Percentiles rank a stretch among this genome's conserved stretches.
Evolutionary conservation across 2,797 vertebrate genomes (phyloP).

Genomic region (Rachycentron canadum): DNA sequence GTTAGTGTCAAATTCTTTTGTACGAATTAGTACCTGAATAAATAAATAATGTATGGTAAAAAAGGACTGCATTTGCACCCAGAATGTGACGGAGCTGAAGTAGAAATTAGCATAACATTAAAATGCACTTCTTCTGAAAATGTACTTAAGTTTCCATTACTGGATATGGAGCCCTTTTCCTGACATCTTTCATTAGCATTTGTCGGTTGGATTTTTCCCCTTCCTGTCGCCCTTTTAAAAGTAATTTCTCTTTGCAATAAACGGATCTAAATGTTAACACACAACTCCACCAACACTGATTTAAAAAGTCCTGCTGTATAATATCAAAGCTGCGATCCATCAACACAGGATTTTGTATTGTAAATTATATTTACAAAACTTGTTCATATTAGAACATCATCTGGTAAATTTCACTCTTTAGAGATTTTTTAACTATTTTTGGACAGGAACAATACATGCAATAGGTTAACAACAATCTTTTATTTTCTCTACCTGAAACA

Average conservation of each 20-base stretch:
- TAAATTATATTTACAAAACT: too few species aligned
- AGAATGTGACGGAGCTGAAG: neutral
- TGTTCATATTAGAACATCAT: neutral
- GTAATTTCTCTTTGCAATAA: neutral
- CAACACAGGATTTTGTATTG: too few species aligned
- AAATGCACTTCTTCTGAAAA: neutral
- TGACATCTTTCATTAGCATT: neutral
- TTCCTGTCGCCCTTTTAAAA: neutral
- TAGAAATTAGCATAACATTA: neutral
- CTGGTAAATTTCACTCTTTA: neutral
- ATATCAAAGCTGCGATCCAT: neutral
- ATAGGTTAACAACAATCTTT: neutral
- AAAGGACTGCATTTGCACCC: neutral
- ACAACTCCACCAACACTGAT: neutral
- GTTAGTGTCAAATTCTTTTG: neutral
- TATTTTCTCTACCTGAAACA: neutral
- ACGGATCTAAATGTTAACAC: neutral
- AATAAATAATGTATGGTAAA: neutral
- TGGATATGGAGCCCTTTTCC: neutral
- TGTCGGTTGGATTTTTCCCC: neutral
- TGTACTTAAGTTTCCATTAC: neutral
- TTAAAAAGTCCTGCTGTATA: neutral
- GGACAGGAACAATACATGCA: neutral
- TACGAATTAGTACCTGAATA: neutral
- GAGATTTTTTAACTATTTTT: neutral